A percentile compares a stretch with the other conserved stretches of the same genome.
Conservation (phyloP, 2,113 vertebrate species). For the Uria lomvia region DNA sequence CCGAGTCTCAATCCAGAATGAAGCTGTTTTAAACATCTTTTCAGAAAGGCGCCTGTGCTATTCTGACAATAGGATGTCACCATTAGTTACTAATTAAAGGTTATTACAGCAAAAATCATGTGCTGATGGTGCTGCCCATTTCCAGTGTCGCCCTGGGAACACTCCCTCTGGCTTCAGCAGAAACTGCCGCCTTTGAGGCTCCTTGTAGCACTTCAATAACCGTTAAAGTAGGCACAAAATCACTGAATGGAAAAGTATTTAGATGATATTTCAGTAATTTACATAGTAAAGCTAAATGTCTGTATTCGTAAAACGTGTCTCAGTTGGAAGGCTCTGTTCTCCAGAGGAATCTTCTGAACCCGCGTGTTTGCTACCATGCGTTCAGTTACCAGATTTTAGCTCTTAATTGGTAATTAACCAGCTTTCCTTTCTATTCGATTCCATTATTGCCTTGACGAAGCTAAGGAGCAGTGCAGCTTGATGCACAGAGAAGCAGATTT, state of each 20-base stretch:
- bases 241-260: neutral
- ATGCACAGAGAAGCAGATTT: neutral
- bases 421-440: neutral
- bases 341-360: neutral
- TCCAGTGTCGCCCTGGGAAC: neutral
- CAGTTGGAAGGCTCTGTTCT: neutral
- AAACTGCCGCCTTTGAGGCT: neutral
- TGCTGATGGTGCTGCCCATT: neutral
- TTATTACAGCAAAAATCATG: neutral
- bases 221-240: neutral
- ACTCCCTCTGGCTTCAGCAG: neutral
- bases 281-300: neutral
- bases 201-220: neutral
- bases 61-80: neutral
- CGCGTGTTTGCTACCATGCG: neutral
- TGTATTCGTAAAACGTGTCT: neutral
- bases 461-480: neutral
- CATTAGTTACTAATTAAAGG: neutral
- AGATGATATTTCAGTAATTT: neutral
- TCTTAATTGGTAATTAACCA: neutral
- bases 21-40: neutral
- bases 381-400: neutral
- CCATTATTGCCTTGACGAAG: neutral
- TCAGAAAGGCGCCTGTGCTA: neutral
- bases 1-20: neutral